Conservation (phyloP, 1,140 invertebrate genomes). For the Trichonephila inaurata region DNA sequence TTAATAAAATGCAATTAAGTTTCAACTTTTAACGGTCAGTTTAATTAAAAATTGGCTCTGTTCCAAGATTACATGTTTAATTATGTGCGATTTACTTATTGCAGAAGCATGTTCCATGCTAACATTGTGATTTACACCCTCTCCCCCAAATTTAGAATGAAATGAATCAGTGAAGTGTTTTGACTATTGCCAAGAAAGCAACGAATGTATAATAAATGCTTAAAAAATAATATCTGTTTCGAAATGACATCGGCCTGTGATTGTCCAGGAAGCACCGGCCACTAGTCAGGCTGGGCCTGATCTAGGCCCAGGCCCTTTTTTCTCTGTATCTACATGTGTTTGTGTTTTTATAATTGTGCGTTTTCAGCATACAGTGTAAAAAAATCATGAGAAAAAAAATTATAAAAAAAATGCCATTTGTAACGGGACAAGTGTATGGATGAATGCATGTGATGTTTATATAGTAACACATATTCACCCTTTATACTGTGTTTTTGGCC, state of each 20-base stretch:
- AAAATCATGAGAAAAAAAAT: constrained; percentile 50
- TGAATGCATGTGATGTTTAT: constrained; percentile 75
- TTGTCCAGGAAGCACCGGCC: constrained; percentile 70
- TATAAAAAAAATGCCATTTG: constrained; percentile 62
- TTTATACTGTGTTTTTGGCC: constrained; percentile 73
- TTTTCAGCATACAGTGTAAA: constrained; percentile 41
- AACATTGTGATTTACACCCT: background rate
- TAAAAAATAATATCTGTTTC: background rate
- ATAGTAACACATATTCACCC: constrained; percentile 66
- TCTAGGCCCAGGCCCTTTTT: constrained; percentile 44
- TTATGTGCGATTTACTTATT: no score
- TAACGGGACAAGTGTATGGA: constrained; percentile 49
- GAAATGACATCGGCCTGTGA: constrained; percentile 61
- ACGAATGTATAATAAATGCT: constrained; percentile 17
- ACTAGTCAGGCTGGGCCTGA: constrained; percentile 74
- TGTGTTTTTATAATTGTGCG: constrained; percentile 52
- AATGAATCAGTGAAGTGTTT: background rate
- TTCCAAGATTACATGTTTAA: no score
- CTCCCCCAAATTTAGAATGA: background rate
- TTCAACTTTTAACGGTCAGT: no score
- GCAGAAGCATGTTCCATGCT: no score
- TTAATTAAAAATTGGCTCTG: no score
- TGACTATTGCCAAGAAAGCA: background rate
- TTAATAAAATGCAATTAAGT: no score
- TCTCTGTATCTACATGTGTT: constrained; percentile 67